Percentiles rank a stretch among this genome's conserved stretches.
Evolutionary conservation across 2,113 vertebrate species (phyloP).

Genomic region (Mirza zaza): DNA sequence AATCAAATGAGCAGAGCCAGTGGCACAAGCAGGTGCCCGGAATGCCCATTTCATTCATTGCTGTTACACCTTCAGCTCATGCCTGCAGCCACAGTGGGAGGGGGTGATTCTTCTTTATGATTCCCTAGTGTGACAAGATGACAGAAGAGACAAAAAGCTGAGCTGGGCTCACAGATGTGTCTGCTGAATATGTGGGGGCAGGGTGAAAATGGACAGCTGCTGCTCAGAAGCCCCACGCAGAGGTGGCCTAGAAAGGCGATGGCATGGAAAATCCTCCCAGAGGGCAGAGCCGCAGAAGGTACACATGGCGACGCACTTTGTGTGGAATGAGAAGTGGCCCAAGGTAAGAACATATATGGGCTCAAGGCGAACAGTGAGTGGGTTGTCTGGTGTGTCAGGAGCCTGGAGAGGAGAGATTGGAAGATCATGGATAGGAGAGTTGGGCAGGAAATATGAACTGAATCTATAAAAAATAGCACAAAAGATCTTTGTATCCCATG

Average conservation of each 20-base stretch:
- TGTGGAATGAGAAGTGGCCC: neutral
- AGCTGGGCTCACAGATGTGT: neutral
- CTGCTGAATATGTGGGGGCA: neutral
- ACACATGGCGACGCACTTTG: neutral
- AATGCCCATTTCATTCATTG: neutral
- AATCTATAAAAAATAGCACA: neutral
- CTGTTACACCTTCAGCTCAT: neutral
- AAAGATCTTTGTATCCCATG: neutral
- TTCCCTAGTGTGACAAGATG: neutral
- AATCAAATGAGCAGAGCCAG: neutral
- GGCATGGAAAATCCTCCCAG: neutral
- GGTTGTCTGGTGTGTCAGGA: neutral
- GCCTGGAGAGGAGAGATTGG: neutral
- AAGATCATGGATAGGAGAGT: neutral
- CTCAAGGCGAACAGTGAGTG: neutral
- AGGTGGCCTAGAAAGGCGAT: neutral
- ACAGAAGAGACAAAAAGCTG: neutral
- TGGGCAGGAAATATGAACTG: neutral
- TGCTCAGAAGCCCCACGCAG: neutral
- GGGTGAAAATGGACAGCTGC: neutral
- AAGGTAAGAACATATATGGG: neutral
- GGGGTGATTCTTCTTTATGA: neutral
- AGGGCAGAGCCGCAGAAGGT: neutral
- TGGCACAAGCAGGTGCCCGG: neutral
- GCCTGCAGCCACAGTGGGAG: neutral